A percentile compares a stretch with the other conserved stretches of the same genome.
Evolutionary conservation across 2,888 invertebrate species (phyloP).

Genomic region (Amiota minor): DNA sequence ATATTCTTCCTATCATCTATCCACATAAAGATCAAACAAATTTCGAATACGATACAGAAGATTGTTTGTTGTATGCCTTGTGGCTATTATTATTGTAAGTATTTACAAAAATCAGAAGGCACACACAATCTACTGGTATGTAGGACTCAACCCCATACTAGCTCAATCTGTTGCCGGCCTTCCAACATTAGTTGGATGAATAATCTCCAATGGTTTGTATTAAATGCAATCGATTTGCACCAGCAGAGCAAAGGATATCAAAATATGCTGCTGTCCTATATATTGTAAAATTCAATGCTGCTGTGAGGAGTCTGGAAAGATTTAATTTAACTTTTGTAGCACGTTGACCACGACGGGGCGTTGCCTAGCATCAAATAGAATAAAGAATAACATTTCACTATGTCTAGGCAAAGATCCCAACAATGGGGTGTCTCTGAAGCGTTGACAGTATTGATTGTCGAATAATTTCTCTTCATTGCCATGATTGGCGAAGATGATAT

Average conservation of each 20-base stretch:
- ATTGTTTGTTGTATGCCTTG: conserved; percentile 20
- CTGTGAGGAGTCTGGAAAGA: too few relatives aligned
- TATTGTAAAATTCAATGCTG: too few relatives aligned
- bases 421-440: conserved; percentile 8
- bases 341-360: conserved; percentile 9
- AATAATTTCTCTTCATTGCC: too few relatives aligned
- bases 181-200: neutral
- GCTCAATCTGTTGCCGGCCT: neutral
- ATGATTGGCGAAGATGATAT: neutral
- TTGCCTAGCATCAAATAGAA: neutral
- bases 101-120: conserved; percentile 6
- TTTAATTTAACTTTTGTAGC: neutral
- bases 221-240: conserved; percentile 62
- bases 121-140: conserved; percentile 1
- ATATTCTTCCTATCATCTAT: too few relatives aligned
- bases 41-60: neutral
- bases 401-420: neutral
- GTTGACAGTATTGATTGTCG: neutral
- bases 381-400: neutral
- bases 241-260: conserved; percentile 52
- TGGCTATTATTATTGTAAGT: conserved; percentile 18
- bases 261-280: neutral
- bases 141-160: neutral
- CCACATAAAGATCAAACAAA: neutral
- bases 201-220: conserved; percentile 46